Evolutionary conservation across 2,113 vertebrate species (phyloP), one percentile per base, ranked within the genome.

Genomic region (Columba janthina): DNA sequence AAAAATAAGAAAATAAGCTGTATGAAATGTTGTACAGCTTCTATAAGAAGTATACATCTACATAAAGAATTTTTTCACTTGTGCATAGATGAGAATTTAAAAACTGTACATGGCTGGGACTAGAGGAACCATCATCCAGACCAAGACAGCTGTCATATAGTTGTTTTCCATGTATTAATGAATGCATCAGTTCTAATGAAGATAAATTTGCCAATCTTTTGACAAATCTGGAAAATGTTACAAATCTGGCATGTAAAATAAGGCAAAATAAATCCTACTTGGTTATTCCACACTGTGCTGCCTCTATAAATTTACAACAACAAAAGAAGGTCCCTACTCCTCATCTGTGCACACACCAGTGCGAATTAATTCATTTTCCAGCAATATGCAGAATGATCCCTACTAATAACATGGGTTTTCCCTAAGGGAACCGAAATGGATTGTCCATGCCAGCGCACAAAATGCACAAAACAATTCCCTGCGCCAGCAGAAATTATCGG

Each of bases 1-100:
- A 81, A 34, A 75, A 26, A 56, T 36, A 60, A 61, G 4, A 32
- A 38, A 53, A n/a, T 28, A 36, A 60, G 22, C 2, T 29, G 11
- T 7, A 9, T 13, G 28, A 72, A 91, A 54, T 0, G 0, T 7
- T 20, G 1, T 24, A 2, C 0, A 1, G 3, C 15, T 56, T 51
- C 24, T 10, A 17, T 7, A 66, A 70, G 21, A 44, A 42, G 6
- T 6, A 32, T 5, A 32, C 2, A 25, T 5, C 11, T 48, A 28
- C 7, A 9, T 36, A 46, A 71, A 7, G 0, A 2, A 12, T 5
- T 32, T 69, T 62, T 57, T 4, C 57, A 48, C 26, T 5, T 1
- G 13, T 44, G n/a, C 24, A 22, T 20, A 18, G 2, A 6, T n/a
- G 58, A 66, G 16, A 31, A 32, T 75, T 64, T 19, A 12, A 36